Evolutionary conservation across 2,113 vertebrate species (phyloP).

Genomic region (Cinclus cinclus): DNA sequence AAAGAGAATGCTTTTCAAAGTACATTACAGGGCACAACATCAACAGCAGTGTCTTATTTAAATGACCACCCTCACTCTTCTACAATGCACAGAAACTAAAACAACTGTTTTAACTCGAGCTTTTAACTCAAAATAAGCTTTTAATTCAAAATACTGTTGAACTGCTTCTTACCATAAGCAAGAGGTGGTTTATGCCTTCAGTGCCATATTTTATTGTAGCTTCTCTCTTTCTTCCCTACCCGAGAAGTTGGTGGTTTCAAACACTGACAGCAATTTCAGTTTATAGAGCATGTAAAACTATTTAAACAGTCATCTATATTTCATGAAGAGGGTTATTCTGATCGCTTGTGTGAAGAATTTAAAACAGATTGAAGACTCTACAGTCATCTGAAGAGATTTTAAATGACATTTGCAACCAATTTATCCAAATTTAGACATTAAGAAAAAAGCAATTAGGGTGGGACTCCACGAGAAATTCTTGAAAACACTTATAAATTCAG

Average conservation of each 20-base stretch:
- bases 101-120: not conserved
- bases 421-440: not conserved
- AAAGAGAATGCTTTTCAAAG: slow-evolving; percentile 51
- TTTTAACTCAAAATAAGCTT: not conserved
- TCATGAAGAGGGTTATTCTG: slow-evolving; percentile 36
- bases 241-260: not conserved
- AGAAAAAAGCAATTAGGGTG: not conserved
- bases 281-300: not conserved
- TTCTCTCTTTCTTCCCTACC: slow-evolving; percentile 69
- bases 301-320: not conserved
- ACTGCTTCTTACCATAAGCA: not conserved
- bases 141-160: not conserved
- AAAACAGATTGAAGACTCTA: not conserved
- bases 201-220: slow-evolving; percentile 34
- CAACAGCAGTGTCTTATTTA: not conserved
- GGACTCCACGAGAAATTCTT: not conserved
- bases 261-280: slow-evolving; percentile 7
- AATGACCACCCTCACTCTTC: not conserved
- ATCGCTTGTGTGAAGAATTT: slow-evolving; percentile 10
- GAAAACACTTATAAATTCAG: not conserved
- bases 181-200: not conserved
- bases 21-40: slow-evolving; percentile 64
- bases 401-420: not conserved
- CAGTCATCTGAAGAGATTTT: not conserved
- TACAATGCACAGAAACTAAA: not conserved